Evolutionary conservation across 1,140 invertebrate genomes (phyloP), one percentile per base, ranked within the genome.

Genomic region (Caerostris extrusa): DNA sequence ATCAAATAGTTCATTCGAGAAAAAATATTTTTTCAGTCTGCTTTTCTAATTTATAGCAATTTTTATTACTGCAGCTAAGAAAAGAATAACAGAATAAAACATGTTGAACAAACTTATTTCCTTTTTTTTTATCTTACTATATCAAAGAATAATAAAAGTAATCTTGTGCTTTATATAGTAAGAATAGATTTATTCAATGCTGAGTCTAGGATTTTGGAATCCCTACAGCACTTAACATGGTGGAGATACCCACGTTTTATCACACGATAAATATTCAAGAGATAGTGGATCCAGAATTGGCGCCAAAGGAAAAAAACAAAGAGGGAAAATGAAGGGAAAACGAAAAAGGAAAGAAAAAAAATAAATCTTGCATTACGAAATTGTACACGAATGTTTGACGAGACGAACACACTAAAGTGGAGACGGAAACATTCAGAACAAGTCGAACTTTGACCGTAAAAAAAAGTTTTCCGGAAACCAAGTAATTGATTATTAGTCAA

Each of bases 401-500:
- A 57, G 89, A 90, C 50, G 69, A 81, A 90, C 89, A 90, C 55
- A 19, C 69, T 57, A 60, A 81, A 90, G 57, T 60, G 89, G 71
- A n/a, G 89, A 90, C 56, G 89, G 81, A 90, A 90, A 90, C 89
- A 90, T 90, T 81, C 64, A 55, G 64, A 90, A 90, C 89, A 90
- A 90, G 89, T 12, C 89, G 89, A 90, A 90, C 89, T 90, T 90
- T 90, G 89, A 77, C 89, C 89, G 89, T 90, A 90, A 90, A 90
- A 83, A n/a, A 89, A 90, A 82, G 89, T 90, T 90, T 69, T 61
- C 55, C 53, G 89, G 12, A 34, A 34, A 64, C 19, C 14, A 12
- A 55, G 50, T 81, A 90, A 90, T 81, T 90, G 89, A 90, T 90
- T 90, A 90, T 90, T 90, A 90, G 61, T 81, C 89, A 81, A 14